These are phyloP conservation scores for Neoitamus cyanurus DNA, from an alignment of 2,888 invertebrate species.

Conservation along the genomic window DNA sequence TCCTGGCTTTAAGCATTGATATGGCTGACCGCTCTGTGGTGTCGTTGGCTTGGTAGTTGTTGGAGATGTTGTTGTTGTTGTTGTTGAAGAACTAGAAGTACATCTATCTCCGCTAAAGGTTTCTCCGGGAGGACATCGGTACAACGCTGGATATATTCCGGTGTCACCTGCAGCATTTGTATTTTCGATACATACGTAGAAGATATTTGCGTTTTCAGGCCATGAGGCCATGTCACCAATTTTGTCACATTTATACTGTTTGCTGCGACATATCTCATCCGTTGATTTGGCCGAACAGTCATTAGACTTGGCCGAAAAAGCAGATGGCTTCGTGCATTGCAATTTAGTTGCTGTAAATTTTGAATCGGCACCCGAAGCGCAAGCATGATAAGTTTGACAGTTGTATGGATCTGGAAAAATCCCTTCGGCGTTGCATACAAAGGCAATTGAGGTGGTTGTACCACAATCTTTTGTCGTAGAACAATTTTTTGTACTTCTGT, in stretches of 20 bases:
- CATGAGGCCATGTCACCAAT: constrained; percentile 3
- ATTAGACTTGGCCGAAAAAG: constrained; percentile 7
- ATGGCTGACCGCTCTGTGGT: neutral
- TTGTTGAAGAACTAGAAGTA: neutral
- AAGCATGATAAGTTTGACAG: neutral
- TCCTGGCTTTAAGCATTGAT: neutral
- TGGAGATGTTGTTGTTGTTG: neutral
- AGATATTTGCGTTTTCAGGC: constrained; percentile 31
- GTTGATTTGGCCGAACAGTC: neutral
- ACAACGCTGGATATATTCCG: neutral
- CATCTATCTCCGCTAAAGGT: neutral
- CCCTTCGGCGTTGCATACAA: constrained; percentile 52
- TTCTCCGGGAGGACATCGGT: constrained; percentile 3
- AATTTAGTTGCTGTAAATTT: neutral
- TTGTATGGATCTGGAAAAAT: constrained; percentile 30
- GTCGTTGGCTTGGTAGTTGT: neutral
- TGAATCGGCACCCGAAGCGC: neutral
- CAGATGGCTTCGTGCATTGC: constrained; percentile 53
- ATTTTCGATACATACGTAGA: constrained; percentile 8
- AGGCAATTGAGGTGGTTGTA: neutral
- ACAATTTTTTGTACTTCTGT: constrained; percentile 5
- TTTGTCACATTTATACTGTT: constrained; percentile 1
- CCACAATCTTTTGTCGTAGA: neutral
- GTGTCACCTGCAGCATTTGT: neutral
- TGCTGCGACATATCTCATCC: neutral